Conservation (phyloP, 2,113 vertebrate species). For the Thunnus thynnus region DNA sequence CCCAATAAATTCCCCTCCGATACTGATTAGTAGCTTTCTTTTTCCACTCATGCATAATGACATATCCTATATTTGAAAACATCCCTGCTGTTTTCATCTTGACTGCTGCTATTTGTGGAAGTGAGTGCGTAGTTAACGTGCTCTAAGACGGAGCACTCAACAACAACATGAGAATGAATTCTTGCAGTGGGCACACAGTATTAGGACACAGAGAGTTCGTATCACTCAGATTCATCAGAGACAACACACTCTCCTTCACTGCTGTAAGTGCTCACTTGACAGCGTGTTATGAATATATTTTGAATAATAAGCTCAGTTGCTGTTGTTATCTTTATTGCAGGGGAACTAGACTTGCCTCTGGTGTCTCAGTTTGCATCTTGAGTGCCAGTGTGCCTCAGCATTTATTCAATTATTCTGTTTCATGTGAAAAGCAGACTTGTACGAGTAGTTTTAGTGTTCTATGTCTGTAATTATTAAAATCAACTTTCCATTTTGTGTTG, state of each 20-base stretch:
- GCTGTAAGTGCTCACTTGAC: neutral
- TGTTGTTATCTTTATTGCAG: neutral
- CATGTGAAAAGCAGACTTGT: neutral
- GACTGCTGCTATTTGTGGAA: neutral
- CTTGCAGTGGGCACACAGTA: neutral
- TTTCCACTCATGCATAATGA: neutral
- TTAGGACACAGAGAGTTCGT: neutral
- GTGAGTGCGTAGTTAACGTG: neutral
- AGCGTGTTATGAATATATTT: conserved; percentile 26
- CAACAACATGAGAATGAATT: neutral
- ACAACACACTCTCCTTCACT: neutral
- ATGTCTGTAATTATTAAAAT: no score
- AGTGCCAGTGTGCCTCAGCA: neutral
- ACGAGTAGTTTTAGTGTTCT: no score
- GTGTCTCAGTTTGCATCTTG: conserved; percentile 12
- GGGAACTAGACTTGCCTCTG: neutral
- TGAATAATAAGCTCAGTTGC: neutral
- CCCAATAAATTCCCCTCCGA: neutral
- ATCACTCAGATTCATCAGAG: neutral
- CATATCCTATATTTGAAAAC: neutral
- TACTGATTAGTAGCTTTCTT: neutral
- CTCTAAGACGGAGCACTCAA: neutral
- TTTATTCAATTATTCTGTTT: conserved; percentile 1
- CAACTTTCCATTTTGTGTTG: no score
- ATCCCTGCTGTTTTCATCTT: neutral